Evolutionary conservation across 2,888 invertebrate species (phyloP).

Genomic region (Erpobdella octoculata): DNA sequence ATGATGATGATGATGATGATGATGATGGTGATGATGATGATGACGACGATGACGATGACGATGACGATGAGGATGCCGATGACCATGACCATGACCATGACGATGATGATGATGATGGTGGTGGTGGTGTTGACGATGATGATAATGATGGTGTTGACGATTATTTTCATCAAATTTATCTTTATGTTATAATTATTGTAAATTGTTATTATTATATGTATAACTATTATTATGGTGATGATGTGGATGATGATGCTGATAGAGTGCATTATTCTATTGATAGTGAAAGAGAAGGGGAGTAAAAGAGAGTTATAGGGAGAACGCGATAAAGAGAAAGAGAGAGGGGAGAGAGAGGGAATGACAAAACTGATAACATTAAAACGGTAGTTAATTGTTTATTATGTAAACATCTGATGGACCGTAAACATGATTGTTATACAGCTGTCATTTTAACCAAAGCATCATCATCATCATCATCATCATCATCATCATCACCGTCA

Average conservation of each 20-base stretch:
- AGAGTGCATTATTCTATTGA: too few species aligned
- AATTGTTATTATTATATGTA: background rate
- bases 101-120: background rate
- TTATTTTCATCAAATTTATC: background rate
- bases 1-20: constrained; percentile 19
- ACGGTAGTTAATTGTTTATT: too few species aligned
- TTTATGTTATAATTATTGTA: background rate
- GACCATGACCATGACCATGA: constrained; percentile 1
- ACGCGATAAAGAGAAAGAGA: too few species aligned
- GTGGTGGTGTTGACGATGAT: background rate
- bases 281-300: too few species aligned
- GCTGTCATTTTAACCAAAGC: background rate
- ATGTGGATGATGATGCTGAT: too few species aligned
- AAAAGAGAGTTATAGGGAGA: too few species aligned
- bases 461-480: constrained; percentile 21
- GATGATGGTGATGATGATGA: constrained; percentile 22
- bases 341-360: too few species aligned
- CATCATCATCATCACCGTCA: constrained; percentile 7
- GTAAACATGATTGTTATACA: too few species aligned
- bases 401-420: too few species aligned
- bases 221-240: too few species aligned
- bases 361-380: too few species aligned
- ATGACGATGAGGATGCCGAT: constrained; percentile 3
- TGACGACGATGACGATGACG: constrained; percentile 10
- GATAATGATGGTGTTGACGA: background rate